Conservation (phyloP, 2,888 invertebrate genomes). For the Zygaena filipendulae region DNA sequence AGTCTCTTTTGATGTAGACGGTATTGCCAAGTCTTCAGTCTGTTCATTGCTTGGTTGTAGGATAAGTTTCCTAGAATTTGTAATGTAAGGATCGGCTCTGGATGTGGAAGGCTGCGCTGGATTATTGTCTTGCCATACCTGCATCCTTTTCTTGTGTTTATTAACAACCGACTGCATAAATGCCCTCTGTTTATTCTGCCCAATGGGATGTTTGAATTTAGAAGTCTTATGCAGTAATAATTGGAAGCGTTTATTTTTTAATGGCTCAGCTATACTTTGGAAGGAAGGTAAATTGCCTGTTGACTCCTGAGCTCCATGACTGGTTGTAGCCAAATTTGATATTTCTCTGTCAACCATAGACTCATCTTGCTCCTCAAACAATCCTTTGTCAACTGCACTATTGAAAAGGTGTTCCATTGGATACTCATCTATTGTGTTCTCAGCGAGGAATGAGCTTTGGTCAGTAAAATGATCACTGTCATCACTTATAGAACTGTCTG, state of each 20-base stretch:
- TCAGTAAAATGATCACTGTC: constrained; percentile 58
- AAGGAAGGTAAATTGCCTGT: constrained; percentile 50
- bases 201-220: constrained; percentile 59
- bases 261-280: constrained; percentile 56
- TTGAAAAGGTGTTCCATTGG: constrained; percentile 63
- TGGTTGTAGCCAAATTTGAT: constrained; percentile 58
- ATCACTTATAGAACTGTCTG: constrained; percentile 55
- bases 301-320: constrained; percentile 49
- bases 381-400: constrained; percentile 57
- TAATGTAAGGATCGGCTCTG: constrained; percentile 44
- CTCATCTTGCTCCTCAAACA: constrained; percentile 57
- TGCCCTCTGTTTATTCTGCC: constrained; percentile 59
- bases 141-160: constrained; percentile 61
- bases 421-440: constrained; percentile 60
- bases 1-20: constrained; percentile 49
- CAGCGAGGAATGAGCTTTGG: constrained; percentile 58
- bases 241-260: constrained; percentile 61
- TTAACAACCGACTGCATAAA: constrained; percentile 63
- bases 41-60: constrained; percentile 39
- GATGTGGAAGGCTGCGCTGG: constrained; percentile 53
- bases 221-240: constrained; percentile 62
- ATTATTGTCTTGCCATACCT: constrained; percentile 37
- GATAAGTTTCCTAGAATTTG: constrained; percentile 43
- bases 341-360: constrained; percentile 62
- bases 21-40: constrained; percentile 36